Conservation (phyloP, 2,888 invertebrate genomes). For the Ferrisia virgata region DNA sequence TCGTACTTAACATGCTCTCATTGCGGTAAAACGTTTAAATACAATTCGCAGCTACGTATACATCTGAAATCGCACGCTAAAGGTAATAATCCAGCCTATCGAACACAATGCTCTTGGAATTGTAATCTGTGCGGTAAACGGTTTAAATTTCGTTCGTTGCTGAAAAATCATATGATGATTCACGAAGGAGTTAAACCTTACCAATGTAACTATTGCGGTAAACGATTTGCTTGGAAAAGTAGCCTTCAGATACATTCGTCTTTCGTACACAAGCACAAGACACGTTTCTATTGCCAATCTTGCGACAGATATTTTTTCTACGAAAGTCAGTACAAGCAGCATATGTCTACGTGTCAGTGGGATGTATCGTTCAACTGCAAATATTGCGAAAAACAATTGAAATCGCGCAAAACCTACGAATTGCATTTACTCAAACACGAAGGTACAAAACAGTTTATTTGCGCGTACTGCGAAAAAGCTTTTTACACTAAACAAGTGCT, state of each 20-base stretch:
- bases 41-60: slow-evolving; percentile 49
- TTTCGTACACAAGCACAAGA: slow-evolving; percentile 6
- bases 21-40: slow-evolving; percentile 52
- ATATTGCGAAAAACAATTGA: not conserved
- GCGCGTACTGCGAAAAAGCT: not conserved
- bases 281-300: not conserved
- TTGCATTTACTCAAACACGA: slow-evolving; percentile 15
- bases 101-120: slow-evolving; percentile 5
- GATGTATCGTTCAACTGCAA: not conserved
- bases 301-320: slow-evolving; percentile 5
- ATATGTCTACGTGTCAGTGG: not conserved
- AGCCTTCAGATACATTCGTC: slow-evolving; percentile 12
- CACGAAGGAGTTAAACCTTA: slow-evolving; percentile 16
- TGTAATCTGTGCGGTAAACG: slow-evolving; percentile 5
- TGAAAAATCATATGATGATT: not conserved
- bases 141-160: not conserved
- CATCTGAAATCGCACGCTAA: slow-evolving; percentile 49
- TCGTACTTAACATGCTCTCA: slow-evolving; percentile 47
- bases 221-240: slow-evolving; percentile 9
- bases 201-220: not conserved
- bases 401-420: slow-evolving; percentile 11
- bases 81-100: not conserved
- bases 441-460: not conserved
- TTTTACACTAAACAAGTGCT: not conserved
- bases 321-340: slow-evolving; percentile 16